Conservation (phyloP, 2,888 invertebrate genomes). For the Scotopteryx bipunctaria region DNA sequence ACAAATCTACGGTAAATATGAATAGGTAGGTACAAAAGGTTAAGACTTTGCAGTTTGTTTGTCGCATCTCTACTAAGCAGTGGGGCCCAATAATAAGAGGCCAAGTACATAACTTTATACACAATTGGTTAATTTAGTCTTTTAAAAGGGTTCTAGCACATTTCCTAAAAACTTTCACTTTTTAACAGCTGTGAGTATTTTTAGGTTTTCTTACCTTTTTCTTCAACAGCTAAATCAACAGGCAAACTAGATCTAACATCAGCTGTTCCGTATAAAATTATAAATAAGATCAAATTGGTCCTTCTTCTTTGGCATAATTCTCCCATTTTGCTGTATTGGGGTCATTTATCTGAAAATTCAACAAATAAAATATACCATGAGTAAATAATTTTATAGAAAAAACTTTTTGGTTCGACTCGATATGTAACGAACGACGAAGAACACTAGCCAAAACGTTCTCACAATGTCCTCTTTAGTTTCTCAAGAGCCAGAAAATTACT, state of each 20-base stretch:
- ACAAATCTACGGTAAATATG: too few species aligned
- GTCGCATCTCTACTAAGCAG: too few species aligned
- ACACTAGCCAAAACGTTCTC: conserved; percentile 17
- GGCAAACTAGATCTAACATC: conserved; percentile 73
- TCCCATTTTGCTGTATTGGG: conserved; percentile 69
- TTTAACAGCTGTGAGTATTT: too few species aligned
- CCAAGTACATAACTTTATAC: too few species aligned
- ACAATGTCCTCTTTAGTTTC: conserved; percentile 29
- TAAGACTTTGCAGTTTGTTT: too few species aligned
- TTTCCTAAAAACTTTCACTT: too few species aligned
- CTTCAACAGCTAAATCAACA: conserved; percentile 72
- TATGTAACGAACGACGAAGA: background rate
- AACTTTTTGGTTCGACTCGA: background rate
- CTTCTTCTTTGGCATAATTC: conserved; percentile 66
- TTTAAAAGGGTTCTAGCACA: too few species aligned
- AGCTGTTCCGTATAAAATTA: conserved; percentile 77
- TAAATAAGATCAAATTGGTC: conserved; percentile 63
- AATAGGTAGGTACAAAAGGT: too few species aligned
- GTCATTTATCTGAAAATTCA: conserved; percentile 74
- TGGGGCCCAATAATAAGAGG: too few species aligned
- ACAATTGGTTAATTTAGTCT: too few species aligned
- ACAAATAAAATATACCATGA: background rate
- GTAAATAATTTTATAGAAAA: background rate
- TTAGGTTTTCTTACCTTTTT: conserved; percentile 72
- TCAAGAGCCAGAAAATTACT: conserved; percentile 36